Evolutionary conservation across 1,140 invertebrate genomes (phyloP).

Genomic region (Drosophila pallidifrons): DNA sequence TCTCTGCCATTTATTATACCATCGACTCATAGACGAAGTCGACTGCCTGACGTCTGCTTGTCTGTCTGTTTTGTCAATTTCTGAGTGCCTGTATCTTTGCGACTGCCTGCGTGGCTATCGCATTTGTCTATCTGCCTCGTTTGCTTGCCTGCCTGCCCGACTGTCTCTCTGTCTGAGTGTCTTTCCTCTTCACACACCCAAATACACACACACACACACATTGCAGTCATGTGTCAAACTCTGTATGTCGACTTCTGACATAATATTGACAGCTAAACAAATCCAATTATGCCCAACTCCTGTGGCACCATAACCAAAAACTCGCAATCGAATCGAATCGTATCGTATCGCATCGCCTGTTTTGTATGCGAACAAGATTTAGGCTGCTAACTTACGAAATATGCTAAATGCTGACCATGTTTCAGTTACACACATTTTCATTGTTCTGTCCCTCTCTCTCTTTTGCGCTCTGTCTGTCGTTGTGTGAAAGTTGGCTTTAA

Average conservation of each 20-base stretch:
- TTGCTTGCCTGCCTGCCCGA: slow-evolving; percentile 42
- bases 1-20: slow-evolving; percentile 27
- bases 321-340: slow-evolving; percentile 18
- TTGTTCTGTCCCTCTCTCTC: neutral
- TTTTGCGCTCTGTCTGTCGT: neutral
- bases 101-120: slow-evolving; percentile 21
- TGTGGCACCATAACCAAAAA: slow-evolving; percentile 12
- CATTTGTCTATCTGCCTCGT: slow-evolving; percentile 31
- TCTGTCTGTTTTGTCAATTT: slow-evolving; percentile 25
- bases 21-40: neutral
- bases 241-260: slow-evolving; percentile 80
- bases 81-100: slow-evolving; percentile 35
- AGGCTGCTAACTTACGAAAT: slow-evolving; percentile 39
- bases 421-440: slow-evolving; percentile 14
- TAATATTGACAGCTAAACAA: slow-evolving; percentile 83
- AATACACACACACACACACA: neutral
- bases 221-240: slow-evolving; percentile 52
- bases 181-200: slow-evolving; percentile 19
- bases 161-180: slow-evolving; percentile 31
- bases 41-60: slow-evolving; percentile 1
- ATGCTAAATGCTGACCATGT: slow-evolving; percentile 57
- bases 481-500: slow-evolving; percentile 11
- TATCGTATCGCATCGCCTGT: neutral
- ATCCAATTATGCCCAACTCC: slow-evolving; percentile 82
- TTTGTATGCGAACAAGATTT: slow-evolving; percentile 18